Percentiles rank a stretch among this genome's conserved stretches.
Evolutionary conservation across 2,797 vertebrate genomes (phyloP).

Genomic region (Gymnothorax reevesii): DNA sequence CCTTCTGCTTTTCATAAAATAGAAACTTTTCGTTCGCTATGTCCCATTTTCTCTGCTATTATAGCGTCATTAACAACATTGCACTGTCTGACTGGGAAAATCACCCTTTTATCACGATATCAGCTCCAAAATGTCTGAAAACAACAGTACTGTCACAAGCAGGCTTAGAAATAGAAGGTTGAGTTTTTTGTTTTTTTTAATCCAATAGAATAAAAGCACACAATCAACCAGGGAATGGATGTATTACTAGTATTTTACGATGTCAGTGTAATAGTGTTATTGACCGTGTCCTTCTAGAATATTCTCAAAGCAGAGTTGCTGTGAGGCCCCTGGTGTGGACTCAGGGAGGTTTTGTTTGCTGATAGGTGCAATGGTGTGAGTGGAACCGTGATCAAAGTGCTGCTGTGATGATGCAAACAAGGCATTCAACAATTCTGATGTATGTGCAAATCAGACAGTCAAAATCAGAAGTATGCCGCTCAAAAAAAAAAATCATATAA

Average conservation of each 20-base stretch:
- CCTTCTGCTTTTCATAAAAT: background rate
- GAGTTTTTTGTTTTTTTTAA: background rate
- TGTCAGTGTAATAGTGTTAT: background rate
- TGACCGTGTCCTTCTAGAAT: slow-evolving; percentile 10
- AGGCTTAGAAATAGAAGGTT: background rate
- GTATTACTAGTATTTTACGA: background rate
- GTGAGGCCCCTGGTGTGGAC: slow-evolving; percentile 13
- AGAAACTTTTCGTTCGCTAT: background rate
- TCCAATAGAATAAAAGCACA: background rate
- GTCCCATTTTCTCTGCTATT: background rate
- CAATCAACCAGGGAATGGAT: background rate
- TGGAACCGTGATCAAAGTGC: background rate
- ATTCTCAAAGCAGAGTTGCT: slow-evolving; percentile 9
- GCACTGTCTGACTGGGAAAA: background rate
- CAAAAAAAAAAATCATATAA: background rate
- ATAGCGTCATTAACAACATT: background rate
- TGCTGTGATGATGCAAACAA: background rate
- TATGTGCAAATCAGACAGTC: slow-evolving; percentile 19
- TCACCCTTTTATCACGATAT: background rate
- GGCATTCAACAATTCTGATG: background rate
- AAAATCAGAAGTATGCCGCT: slow-evolving; percentile 8
- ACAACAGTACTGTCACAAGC: background rate
- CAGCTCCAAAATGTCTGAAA: background rate
- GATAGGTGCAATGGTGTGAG: background rate
- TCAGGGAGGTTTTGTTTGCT: background rate